phyloP scores from a whole-genome alignment of 1,140 invertebrate genomes.

The Daktulosphaira vitifoliae region DNA sequence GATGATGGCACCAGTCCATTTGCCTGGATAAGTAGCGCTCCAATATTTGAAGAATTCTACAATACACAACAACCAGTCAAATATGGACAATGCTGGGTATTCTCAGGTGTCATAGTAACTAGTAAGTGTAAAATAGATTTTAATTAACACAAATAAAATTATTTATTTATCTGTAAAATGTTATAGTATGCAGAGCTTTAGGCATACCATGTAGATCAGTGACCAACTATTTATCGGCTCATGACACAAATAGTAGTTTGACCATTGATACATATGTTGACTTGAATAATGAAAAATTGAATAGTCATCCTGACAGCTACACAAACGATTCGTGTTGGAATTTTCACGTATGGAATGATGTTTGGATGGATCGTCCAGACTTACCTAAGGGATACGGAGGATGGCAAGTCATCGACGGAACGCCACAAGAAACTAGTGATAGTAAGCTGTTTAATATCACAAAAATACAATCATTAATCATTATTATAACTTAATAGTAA shows the following conservation, averaged over 20 bases:
- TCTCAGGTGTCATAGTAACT: slow-evolving; percentile 60
- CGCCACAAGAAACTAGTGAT: slow-evolving; percentile 64
- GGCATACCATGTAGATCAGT: slow-evolving; percentile 64
- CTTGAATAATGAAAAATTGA: slow-evolving; percentile 54
- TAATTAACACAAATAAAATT: background rate
- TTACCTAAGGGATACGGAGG: slow-evolving; percentile 63
- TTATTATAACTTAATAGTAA: background rate
- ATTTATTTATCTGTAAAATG: background rate
- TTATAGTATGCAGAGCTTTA: slow-evolving; percentile 49
- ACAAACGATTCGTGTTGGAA: slow-evolving; percentile 60
- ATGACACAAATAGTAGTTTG: slow-evolving; percentile 58
- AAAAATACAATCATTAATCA: background rate
- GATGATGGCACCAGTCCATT: slow-evolving; percentile 55
- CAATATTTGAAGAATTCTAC: slow-evolving; percentile 59
- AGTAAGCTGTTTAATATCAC: too few relatives aligned
- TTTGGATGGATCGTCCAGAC: slow-evolving; percentile 69
- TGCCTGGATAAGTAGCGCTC: slow-evolving; percentile 60
- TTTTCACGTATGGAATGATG: slow-evolving; percentile 79
- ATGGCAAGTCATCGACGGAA: slow-evolving; percentile 71
- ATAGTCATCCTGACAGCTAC: slow-evolving; percentile 49
- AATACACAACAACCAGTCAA: slow-evolving; percentile 56
- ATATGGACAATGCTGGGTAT: slow-evolving; percentile 78
- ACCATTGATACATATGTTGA: slow-evolving; percentile 56
- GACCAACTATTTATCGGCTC: slow-evolving; percentile 68
- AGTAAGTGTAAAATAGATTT: slow-evolving; percentile 44